phyloP scores from a whole-genome alignment of 2,797 vertebrate species.

The Falco cherrug region DNA sequence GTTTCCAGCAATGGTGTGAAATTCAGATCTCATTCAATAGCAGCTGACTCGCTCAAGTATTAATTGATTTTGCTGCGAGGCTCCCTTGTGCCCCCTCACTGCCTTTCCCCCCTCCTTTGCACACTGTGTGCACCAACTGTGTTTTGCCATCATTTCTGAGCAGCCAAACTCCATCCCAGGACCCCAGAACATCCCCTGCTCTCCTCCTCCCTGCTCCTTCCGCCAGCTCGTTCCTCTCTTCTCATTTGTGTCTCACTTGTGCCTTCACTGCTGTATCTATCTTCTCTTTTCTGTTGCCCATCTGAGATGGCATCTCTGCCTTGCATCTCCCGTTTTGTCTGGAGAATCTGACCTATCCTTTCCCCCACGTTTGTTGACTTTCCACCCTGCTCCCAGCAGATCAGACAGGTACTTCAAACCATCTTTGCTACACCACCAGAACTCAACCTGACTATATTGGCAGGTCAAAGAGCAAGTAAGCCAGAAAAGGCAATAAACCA shows the following conservation, averaged over 20 bases:
- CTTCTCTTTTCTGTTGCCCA: background rate
- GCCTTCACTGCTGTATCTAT: background rate
- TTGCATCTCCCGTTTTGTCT: background rate
- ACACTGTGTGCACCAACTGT: background rate
- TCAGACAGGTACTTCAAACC: background rate
- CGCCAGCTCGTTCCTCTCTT: background rate
- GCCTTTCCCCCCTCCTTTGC: background rate
- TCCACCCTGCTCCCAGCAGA: background rate
- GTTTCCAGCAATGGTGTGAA: slow-evolving; percentile 48
- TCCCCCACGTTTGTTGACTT: background rate
- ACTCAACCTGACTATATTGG: background rate
- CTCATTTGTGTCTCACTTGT: background rate
- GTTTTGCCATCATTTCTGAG: background rate
- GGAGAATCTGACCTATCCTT: background rate
- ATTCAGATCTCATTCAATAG: slow-evolving; percentile 43
- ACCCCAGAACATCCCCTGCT: background rate
- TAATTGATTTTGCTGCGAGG: slow-evolving; percentile 37
- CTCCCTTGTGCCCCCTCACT: background rate
- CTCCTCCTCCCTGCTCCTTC: background rate
- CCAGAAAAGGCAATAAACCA: background rate
- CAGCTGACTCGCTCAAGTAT: background rate
- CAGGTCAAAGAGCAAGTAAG: background rate
- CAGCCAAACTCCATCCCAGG: background rate
- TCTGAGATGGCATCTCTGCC: background rate
- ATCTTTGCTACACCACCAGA: background rate